Percentiles rank a stretch among this genome's conserved stretches.
Conservation (phyloP, 2,797 vertebrate genomes). For the Mallotus villosus region DNA sequence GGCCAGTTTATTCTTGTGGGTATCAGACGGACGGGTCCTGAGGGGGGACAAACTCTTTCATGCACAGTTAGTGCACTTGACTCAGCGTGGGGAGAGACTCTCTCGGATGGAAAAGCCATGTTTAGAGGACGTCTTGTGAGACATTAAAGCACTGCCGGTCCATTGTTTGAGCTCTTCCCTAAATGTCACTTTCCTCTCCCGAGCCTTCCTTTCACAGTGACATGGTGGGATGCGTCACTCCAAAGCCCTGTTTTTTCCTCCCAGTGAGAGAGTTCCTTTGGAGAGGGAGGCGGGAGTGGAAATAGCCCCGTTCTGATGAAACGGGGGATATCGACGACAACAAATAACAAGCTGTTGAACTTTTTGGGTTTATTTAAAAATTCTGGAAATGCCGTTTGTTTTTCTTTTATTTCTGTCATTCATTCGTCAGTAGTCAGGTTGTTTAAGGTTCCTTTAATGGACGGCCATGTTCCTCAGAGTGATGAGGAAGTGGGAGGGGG, state of each 20-base stretch:
- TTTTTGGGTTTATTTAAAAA: not conserved
- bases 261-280: conserved; percentile 59
- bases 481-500: not conserved
- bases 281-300: conserved; percentile 20
- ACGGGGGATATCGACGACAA: not conserved
- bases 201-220: conserved; percentile 66
- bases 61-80: conserved; percentile 83
- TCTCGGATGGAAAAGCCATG: conserved; percentile 83
- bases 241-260: conserved; percentile 49
- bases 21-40: conserved; percentile 74
- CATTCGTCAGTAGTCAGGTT: too few relatives aligned
- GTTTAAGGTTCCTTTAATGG: too few relatives aligned
- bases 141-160: conserved; percentile 76
- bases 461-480: too few relatives aligned
- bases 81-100: conserved; percentile 73
- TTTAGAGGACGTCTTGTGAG: conserved; percentile 76
- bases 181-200: conserved; percentile 78
- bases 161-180: conserved; percentile 76
- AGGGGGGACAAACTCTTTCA: conserved; percentile 74
- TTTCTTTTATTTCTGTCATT: not conserved
- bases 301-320: not conserved
- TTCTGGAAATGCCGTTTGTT: not conserved
- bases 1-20: conserved; percentile 77
- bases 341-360: not conserved
- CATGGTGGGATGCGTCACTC: conserved; percentile 60